A percentile compares a stretch with the other conserved stretches of the same genome.
Evolutionary conservation across 1,140 invertebrate genomes (phyloP).

Genomic region (Pygmarrhopalites habei): DNA sequence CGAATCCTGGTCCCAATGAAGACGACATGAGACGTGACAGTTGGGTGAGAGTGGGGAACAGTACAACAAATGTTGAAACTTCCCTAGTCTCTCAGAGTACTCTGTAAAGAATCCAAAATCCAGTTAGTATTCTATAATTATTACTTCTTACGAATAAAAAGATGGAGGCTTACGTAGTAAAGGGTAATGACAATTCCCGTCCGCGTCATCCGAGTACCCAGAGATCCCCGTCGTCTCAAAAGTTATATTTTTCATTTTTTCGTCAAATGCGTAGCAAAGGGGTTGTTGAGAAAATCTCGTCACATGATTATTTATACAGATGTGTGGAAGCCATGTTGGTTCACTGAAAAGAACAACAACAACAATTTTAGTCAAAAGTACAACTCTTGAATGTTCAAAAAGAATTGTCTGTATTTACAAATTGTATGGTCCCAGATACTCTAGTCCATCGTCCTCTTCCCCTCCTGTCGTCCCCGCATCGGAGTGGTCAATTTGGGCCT

Average conservation of each 20-base stretch:
- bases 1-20: conserved; percentile 21
- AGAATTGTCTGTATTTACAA: too few species aligned
- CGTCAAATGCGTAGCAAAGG: conserved; percentile 28
- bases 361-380: too few species aligned
- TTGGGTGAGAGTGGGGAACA: conserved; percentile 31
- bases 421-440: too few species aligned
- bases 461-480: too few species aligned
- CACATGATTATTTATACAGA: too few species aligned
- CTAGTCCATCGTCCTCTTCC: too few species aligned
- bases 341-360: too few species aligned
- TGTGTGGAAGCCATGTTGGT: too few species aligned
- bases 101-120: conserved; percentile 12
- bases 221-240: conserved; percentile 15
- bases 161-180: conserved; percentile 31
- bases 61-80: conserved; percentile 20
- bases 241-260: conserved; percentile 25
- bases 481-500: too few species aligned
- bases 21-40: conserved; percentile 33
- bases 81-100: conserved; percentile 18
- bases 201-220: conserved; percentile 16
- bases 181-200: conserved; percentile 35
- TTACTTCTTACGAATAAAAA: too few species aligned
- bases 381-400: too few species aligned
- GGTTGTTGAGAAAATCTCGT: conserved; percentile 3
- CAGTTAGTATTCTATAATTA: background rate